A percentile compares a stretch with the other conserved stretches of the same genome.
Evolutionary conservation across 1,140 invertebrate genomes (phyloP).

Genomic region (Meloidogyne floridensis): DNA sequence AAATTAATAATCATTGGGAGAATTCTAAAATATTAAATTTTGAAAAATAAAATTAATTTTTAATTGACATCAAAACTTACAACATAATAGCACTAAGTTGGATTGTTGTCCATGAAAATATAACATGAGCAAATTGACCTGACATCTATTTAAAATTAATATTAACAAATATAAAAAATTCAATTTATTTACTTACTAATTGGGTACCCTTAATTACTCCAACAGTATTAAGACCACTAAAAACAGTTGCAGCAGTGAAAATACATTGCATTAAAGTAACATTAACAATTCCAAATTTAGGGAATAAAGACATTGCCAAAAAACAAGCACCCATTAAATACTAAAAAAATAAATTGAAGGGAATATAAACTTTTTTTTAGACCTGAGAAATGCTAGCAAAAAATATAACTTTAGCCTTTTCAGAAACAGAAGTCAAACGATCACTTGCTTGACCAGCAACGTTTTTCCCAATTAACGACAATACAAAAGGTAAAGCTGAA

Average conservation of each 20-base stretch:
- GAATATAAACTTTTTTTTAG: neutral
- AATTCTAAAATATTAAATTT: neutral
- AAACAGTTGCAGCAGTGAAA: constrained; percentile 17
- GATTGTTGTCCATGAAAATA: neutral
- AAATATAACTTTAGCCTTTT: constrained; percentile 18
- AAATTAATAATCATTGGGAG: neutral
- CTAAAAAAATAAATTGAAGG: neutral
- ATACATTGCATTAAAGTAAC: constrained; percentile 14
- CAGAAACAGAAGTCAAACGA: constrained; percentile 12
- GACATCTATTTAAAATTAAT: constrained; percentile 1
- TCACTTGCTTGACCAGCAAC: constrained; percentile 26
- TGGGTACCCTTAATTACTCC: constrained; percentile 19
- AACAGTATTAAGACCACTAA: constrained; percentile 22
- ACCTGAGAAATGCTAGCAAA: constrained; percentile 34
- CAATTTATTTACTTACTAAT: neutral
- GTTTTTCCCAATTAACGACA: constrained; percentile 30
- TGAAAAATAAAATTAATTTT: neutral
- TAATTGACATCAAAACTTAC: neutral
- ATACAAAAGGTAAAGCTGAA: constrained; percentile 33
- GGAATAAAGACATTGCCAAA: constrained; percentile 20
- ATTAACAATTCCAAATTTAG: neutral
- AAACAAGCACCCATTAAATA: constrained; percentile 21
- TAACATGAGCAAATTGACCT: neutral
- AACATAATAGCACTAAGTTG: constrained; percentile 6
- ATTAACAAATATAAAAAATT: neutral